Conservation (phyloP, 1,140 invertebrate species). For the Platorchestia sp. region DNA sequence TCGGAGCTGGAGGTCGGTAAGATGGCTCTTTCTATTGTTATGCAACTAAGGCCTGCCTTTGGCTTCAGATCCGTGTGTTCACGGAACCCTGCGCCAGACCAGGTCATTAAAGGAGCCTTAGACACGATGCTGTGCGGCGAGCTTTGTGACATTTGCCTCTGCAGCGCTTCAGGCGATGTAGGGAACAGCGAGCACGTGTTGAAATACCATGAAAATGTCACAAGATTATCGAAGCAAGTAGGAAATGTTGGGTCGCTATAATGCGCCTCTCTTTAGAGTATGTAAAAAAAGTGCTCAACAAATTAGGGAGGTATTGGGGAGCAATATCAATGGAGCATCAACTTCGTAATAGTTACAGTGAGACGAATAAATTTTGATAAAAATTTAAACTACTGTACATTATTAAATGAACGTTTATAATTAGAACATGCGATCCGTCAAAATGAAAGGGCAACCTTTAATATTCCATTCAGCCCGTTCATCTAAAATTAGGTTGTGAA, state of each 20-base stretch:
- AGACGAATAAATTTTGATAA: not conserved
- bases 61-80: not conserved
- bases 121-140: not conserved
- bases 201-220: not conserved
- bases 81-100: not conserved
- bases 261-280: not conserved
- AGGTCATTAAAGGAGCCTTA: not conserved
- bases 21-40: not conserved
- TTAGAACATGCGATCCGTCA: no score
- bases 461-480: no score
- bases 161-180: not conserved
- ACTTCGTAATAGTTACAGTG: not conserved
- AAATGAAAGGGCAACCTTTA: no score
- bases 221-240: not conserved
- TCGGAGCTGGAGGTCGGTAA: not conserved
- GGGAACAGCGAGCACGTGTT: not conserved
- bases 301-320: not conserved
- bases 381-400: no score
- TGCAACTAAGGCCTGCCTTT: not conserved
- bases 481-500: no score
- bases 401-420: no score
- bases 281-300: not conserved
- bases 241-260: not conserved
- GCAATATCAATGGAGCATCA: not conserved
- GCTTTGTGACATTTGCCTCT: not conserved